Base-by-base conservation (phyloP, 2,888 invertebrate species). In the Monopis laevigella region DNA sequence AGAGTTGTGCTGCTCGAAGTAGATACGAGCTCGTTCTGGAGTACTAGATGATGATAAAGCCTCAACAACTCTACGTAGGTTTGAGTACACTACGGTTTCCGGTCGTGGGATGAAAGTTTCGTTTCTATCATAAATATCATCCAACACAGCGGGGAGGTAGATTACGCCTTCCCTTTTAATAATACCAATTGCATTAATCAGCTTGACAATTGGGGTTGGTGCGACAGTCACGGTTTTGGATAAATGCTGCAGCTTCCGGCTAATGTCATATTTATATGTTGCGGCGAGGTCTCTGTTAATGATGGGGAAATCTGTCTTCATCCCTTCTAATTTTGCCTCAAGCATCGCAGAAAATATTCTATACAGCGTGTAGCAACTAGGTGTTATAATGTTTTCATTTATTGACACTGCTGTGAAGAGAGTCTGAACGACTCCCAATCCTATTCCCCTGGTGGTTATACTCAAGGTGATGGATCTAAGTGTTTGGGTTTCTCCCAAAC, bases 401-500 rank as follows among this genome's bases (percentile, higher is more conserved):
- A 29, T 29, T 12, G 29, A 11, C 12, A 29, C 29, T 29, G 29
- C 29, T 29, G 29, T 29, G 12, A 29, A 29, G n/a, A 29, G 10
- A 12, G 29, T 29, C 29, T 29, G 29, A 12, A 10, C 10, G 12
- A 29, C 12, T 10, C 29, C 29, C 10, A 29, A 29, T 11, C 29
- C 29, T 11, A 29, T 29, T 12, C n/a, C 29, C 12, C 29, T 29
- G 12, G 29, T 29, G n/a, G 29, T 29, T 29, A 29, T 29, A 12
- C 29, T 29, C 12, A 29, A 12, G 12, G 29, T 29, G 29, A 29
- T 29, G 12, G 29, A 10, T 12, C 12, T 29, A 29, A 29, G 29
- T 10, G 29, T 29, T 29, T 29, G 29, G 29, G 29, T 29, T 29
- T 29, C 29, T 11, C 29, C 29, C 29, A 29, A 12, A 12, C 29